These are phyloP conservation scores for Zoroaster sp. DNA, from an alignment of 53 echinoderm and acorn worm species.

Conservation along the genomic window DNA sequence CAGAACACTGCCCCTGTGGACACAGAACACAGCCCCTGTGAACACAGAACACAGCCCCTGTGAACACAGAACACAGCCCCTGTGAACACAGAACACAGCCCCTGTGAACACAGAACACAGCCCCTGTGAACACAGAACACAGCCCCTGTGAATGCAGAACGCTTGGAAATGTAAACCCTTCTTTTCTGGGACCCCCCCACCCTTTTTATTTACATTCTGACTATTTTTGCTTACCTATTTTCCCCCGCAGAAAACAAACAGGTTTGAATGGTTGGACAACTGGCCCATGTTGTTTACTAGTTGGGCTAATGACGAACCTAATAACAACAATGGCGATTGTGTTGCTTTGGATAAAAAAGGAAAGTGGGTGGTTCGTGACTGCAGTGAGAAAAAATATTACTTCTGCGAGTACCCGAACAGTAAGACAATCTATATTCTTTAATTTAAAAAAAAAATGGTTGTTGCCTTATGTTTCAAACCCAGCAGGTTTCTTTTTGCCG, in stretches of 20 bases:
- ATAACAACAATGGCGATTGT: slow-evolving; percentile 20
- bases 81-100: too few relatives aligned
- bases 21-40: too few relatives aligned
- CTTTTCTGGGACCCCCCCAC: too few relatives aligned
- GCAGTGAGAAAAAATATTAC: background rate
- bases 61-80: too few relatives aligned
- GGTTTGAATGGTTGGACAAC: slow-evolving; percentile 11
- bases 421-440: background rate
- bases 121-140: too few relatives aligned
- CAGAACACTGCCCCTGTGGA: too few relatives aligned
- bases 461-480: too few relatives aligned
- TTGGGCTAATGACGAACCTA: slow-evolving; percentile 31
- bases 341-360: slow-evolving; percentile 5
- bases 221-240: background rate
- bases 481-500: too few relatives aligned
- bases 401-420: slow-evolving; percentile 19
- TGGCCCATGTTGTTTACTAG: slow-evolving; percentile 7
- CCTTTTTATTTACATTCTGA: background rate
- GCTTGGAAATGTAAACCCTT: background rate
- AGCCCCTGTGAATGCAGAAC: too few relatives aligned
- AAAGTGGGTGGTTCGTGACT: slow-evolving; percentile 8
- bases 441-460: too few relatives aligned
- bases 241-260: background rate
- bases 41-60: too few relatives aligned
- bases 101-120: too few relatives aligned